Percentiles rank a stretch among this genome's conserved stretches.
These are phyloP conservation scores for Mesochorus sp. DNA, from an alignment of 2,888 invertebrate genomes.

Conservation along the genomic window DNA sequence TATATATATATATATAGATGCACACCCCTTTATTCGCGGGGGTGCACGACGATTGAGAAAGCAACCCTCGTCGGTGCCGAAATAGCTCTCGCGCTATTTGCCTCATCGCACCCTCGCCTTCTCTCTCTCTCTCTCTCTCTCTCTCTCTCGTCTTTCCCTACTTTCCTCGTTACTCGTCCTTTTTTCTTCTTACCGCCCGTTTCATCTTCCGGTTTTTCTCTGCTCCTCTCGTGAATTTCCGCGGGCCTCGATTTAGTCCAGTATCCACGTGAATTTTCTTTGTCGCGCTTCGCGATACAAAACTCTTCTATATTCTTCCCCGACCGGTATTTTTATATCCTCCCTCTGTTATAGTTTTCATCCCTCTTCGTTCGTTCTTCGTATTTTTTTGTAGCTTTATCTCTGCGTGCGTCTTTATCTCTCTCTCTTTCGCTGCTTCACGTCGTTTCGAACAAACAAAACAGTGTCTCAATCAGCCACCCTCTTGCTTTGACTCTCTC, in stretches of 20 bases:
- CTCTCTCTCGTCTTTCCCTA: slow-evolving; percentile 45
- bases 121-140: slow-evolving; percentile 25
- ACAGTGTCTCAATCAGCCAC: slow-evolving; percentile 80
- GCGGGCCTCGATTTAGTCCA: not conserved
- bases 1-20: slow-evolving; percentile 11
- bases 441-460: slow-evolving; percentile 76
- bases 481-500: slow-evolving; percentile 71
- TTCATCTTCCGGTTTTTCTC: slow-evolving; percentile 11
- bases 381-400: slow-evolving; percentile 9
- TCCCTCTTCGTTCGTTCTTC: slow-evolving; percentile 15
- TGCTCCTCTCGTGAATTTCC: slow-evolving; percentile 10
- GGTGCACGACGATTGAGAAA: slow-evolving; percentile 47
- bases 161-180: slow-evolving; percentile 55
- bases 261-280: slow-evolving; percentile 28
- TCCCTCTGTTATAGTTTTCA: slow-evolving; percentile 14
- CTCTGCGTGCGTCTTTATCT: slow-evolving; percentile 18
- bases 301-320: slow-evolving; percentile 2
- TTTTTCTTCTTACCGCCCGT: not conserved
- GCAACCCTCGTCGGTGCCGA: slow-evolving; percentile 49
- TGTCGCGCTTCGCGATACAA: slow-evolving; percentile 46
- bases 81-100: slow-evolving; percentile 51
- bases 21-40: slow-evolving; percentile 45
- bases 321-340: slow-evolving; percentile 46
- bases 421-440: slow-evolving; percentile 1
- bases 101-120: slow-evolving; percentile 51